Base-by-base conservation (phyloP, 2,888 invertebrate species). In the Ceraclea dissimilis region DNA sequence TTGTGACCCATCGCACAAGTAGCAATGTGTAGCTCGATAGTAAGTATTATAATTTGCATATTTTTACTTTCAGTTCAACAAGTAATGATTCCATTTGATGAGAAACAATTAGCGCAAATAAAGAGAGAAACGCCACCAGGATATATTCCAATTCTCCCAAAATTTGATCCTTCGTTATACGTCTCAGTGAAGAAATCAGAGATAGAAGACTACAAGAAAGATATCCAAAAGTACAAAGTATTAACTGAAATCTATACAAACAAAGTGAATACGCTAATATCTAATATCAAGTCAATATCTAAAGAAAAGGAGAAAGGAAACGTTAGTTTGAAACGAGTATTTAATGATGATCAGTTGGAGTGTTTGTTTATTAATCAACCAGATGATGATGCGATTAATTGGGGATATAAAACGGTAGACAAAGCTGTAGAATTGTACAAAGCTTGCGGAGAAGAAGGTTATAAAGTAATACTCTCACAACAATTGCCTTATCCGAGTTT, bases 381-480 rank as follows among this genome's bases (percentile, higher is more conserved):
- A 13, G 43, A 16, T 11, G 46, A 51, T 2, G 50, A 55, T 22
- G 22, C 33, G 2, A 50, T 55, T 13, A 26, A n/a, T n/a, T 55
- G 55, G 55, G 50, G 55, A 16, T 39, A 46, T 2, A 50, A 51
- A 20, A 55, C 55, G 1, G 16, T 55, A 33, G 55, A 55, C 6
- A 55, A 55, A 21, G 55, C 55, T 2, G 26, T 39, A 10, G 55
- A 51, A 13, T 44, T 55, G 44, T 55, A 55, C 31, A 18, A 39
- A 44, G 46, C 49, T 17, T 55, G 55, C 33, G 55, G 55, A 2
- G 22, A 22, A 13, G 44, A 50, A 16, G 55, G 55, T 0, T 55
- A 55, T 19, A 33, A 51, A 46, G 44, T 55, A 2, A 21, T 55
- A 6, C 18, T 55, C 10, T 18, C 26, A 10, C 50, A 51, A 11